Conservation (phyloP, 2,113 vertebrate species). For the Dipodomys spectabilis region DNA sequence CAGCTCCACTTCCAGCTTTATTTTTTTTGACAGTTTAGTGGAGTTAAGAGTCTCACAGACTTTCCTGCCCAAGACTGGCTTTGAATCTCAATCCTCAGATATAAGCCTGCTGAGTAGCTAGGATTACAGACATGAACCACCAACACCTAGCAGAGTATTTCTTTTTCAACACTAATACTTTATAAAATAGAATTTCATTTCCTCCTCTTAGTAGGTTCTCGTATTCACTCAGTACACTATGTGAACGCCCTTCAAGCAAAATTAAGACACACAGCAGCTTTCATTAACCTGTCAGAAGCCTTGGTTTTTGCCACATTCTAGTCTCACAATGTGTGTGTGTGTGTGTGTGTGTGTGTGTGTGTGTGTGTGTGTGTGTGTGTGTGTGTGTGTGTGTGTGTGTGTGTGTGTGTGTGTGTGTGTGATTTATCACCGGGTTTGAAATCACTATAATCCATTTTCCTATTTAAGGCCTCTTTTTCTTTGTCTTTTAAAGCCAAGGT, state of each 20-base stretch:
- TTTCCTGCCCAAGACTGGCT: too few species aligned
- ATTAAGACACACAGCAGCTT: background rate
- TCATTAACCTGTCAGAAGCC: constrained; percentile 32
- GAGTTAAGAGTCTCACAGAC: too few species aligned
- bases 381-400: background rate
- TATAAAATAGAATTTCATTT: constrained; percentile 24
- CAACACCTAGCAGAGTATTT: too few species aligned
- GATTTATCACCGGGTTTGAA: constrained; percentile 37
- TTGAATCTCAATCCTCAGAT: too few species aligned
- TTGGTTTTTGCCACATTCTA: background rate
- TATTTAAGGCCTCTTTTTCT: constrained; percentile 33
- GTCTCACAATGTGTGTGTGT: background rate
- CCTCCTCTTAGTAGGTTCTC: constrained; percentile 2
- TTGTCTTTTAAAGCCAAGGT: constrained; percentile 25
- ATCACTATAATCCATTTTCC: constrained; percentile 33
- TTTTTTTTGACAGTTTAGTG: too few species aligned
- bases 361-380: background rate
- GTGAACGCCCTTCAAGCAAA: constrained; percentile 9
- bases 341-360: background rate
- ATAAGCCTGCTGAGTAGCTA: too few species aligned
- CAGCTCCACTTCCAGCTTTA: too few species aligned
- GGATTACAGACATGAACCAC: too few species aligned
- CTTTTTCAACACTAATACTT: constrained; percentile 42
- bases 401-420: background rate
- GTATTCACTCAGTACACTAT: constrained; percentile 20